phyloP scores from a whole-genome alignment of 2,888 invertebrate species.

The Andrena trimmerana region DNA sequence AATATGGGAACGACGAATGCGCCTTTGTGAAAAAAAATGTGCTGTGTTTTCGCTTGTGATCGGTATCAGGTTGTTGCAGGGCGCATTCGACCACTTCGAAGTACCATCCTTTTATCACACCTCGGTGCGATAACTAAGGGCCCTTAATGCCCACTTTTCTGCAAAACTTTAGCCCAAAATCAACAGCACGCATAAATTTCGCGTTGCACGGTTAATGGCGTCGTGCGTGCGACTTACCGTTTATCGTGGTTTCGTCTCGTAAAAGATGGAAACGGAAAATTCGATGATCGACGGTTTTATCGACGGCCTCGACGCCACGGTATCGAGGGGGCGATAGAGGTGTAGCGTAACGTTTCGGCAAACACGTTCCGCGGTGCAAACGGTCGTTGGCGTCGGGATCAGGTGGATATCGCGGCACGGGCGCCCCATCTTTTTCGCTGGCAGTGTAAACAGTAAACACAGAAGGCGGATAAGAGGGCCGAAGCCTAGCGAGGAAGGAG shows the following conservation, averaged over 20 bases:
- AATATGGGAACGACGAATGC: constrained; percentile 7
- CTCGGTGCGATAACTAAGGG: background rate
- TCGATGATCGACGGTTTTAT: constrained; percentile 46
- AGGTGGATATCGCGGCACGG: constrained; percentile 39
- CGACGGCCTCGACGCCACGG: constrained; percentile 36
- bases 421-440: constrained; percentile 5
- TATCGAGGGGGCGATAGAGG: constrained; percentile 17
- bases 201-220: constrained; percentile 12
- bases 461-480: constrained; percentile 68
- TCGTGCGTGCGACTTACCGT: too few relatives aligned
- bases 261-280: constrained; percentile 29
- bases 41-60: background rate
- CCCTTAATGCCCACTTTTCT: background rate
- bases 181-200: constrained; percentile 26
- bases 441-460: constrained; percentile 59
- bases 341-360: constrained; percentile 13
- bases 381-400: constrained; percentile 29
- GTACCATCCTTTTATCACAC: background rate
- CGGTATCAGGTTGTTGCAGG: background rate
- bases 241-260: constrained; percentile 37
- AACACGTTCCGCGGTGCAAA: constrained; percentile 20
- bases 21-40: background rate
- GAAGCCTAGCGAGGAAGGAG: constrained; percentile 49
- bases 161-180: constrained; percentile 11
- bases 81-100: background rate